Evolutionary conservation across 2,113 vertebrate species (phyloP).

Genomic region (Vulpes vulpes): DNA sequence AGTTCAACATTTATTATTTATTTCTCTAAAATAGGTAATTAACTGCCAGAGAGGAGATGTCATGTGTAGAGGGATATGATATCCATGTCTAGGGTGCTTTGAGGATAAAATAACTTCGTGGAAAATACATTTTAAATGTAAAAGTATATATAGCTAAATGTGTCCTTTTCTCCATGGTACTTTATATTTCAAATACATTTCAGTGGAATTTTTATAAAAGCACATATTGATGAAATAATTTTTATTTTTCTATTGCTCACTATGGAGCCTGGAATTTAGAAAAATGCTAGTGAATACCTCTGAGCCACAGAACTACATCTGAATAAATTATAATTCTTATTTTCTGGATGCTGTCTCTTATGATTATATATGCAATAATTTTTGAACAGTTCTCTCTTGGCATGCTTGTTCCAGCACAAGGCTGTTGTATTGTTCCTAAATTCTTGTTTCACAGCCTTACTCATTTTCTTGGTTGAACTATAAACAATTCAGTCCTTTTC

Average conservation of each 20-base stretch:
- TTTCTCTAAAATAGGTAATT: not conserved
- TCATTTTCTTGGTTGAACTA: not conserved
- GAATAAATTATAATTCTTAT: slow-evolving; percentile 39
- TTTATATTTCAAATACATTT: slow-evolving; percentile 40
- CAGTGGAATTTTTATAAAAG: slow-evolving; percentile 43
- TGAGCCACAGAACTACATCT: not conserved
- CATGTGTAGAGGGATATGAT: not conserved
- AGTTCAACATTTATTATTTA: slow-evolving; percentile 15
- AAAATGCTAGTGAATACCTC: not conserved
- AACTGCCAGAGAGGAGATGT: not conserved
- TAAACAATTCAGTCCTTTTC: not conserved
- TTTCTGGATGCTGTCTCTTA: not conserved
- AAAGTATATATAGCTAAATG: not conserved
- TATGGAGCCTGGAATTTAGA: slow-evolving; percentile 51
- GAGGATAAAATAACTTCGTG: not conserved
- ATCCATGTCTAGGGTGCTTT: not conserved
- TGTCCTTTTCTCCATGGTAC: not conserved
- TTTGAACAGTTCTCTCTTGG: slow-evolving; percentile 35
- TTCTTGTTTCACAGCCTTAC: not conserved
- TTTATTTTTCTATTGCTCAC: slow-evolving; percentile 47
- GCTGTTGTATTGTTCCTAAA: not conserved
- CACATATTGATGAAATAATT: slow-evolving; percentile 25
- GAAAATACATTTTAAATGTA: slow-evolving; percentile 26
- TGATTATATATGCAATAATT: not conserved
- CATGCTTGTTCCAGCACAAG: not conserved